Conservation (phyloP, 2,113 vertebrate genomes). For the Ailurus styani region DNA sequence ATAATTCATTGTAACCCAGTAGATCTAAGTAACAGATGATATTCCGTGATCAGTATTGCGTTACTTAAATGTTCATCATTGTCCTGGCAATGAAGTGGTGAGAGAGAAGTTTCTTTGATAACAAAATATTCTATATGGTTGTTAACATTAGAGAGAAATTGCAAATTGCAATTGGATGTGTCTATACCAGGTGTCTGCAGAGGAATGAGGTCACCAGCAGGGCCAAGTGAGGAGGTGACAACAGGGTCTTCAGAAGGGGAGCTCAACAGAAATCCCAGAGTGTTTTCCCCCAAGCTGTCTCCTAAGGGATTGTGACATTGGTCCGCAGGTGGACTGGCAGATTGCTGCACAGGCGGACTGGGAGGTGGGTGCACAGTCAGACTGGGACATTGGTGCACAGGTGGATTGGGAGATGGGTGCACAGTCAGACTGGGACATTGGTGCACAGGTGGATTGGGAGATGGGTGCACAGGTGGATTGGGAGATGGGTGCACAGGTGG, state of each 20-base stretch:
- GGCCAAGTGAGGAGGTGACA: no score
- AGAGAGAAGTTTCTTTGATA: background rate
- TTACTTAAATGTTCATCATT: background rate
- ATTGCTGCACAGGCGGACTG: no score
- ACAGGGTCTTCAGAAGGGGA: fast-evolving
- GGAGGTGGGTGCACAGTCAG: no score
- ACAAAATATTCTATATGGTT: background rate
- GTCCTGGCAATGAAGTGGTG: background rate
- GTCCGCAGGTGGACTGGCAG: no score
- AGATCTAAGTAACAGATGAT: background rate
- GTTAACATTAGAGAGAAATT: background rate
- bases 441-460: no score
- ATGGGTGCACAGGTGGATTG: no score
- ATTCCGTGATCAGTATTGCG: background rate
- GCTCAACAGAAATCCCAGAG: fast-evolving
- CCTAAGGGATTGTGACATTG: background rate
- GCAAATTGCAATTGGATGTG: no score
- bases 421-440: no score
- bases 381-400: no score
- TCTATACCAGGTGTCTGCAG: constrained; percentile 43
- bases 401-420: no score
- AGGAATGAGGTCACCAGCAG: background rate
- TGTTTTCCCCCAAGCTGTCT: background rate
- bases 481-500: no score
- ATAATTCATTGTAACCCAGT: background rate